A percentile compares a stretch with the other conserved stretches of the same genome.
These are phyloP conservation scores for Sminthurinus aureus DNA, from an alignment of 2,888 invertebrate genomes.

Conservation along the genomic window DNA sequence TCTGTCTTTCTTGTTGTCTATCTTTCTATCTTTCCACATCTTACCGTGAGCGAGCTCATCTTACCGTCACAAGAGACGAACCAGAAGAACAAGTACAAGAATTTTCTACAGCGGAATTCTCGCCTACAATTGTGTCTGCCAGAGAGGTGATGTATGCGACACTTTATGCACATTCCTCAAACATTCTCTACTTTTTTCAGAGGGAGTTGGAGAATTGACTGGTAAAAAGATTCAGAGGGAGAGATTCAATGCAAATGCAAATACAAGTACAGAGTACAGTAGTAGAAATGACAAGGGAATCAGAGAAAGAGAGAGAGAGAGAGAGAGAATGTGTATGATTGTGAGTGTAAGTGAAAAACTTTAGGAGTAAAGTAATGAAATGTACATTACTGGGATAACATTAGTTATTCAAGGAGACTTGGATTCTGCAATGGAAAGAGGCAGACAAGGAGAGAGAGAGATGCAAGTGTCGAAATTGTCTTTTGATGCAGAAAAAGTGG, in stretches of 20 bases:
- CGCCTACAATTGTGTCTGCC: slow-evolving; percentile 23
- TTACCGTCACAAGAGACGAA: slow-evolving; percentile 8
- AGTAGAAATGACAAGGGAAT: background rate
- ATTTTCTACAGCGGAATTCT: slow-evolving; percentile 16
- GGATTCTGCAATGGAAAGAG: slow-evolving; percentile 21
- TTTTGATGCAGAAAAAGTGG: slow-evolving; percentile 61
- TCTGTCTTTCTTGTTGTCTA: background rate
- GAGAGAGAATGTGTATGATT: background rate
- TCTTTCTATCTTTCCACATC: background rate
- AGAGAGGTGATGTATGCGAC: slow-evolving; percentile 23
- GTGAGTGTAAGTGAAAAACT: slow-evolving; percentile 28
- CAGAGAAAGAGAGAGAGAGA: slow-evolving; percentile 6
- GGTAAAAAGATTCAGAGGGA: background rate
- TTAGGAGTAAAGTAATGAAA: slow-evolving; percentile 42
- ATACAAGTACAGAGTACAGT: background rate
- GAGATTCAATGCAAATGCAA: no score
- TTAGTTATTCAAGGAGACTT: slow-evolving; percentile 42
- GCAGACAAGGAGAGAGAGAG: slow-evolving; percentile 34
- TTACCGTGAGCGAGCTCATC: slow-evolving; percentile 19
- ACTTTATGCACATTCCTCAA: slow-evolving; percentile 20
- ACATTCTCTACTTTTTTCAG: background rate
- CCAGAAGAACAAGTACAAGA: background rate
- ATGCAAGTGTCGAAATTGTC: slow-evolving; percentile 58
- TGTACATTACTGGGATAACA: slow-evolving; percentile 41
- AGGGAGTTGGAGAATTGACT: slow-evolving; percentile 5